Evolutionary conservation across 2,797 vertebrate genomes (phyloP), one percentile per base, ranked within the genome.

Genomic region (Hydrophis major): DNA sequence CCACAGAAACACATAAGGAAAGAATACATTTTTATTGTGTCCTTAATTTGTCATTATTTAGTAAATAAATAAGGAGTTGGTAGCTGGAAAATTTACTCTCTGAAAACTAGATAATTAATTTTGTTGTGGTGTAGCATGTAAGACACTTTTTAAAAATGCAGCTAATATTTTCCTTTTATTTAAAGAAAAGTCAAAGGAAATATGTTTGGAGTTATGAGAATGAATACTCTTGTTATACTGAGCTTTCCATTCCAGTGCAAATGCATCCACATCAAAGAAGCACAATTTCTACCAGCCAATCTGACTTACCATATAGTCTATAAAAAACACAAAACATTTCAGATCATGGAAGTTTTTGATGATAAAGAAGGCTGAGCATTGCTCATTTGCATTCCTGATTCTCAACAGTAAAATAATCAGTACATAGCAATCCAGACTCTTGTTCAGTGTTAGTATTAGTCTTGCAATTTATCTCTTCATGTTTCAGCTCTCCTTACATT

Each of bases 71-170:
- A 92, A 92, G 42, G 86, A 0, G 55, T 90, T 6, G 92, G 93
- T 60, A 91, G 12, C 89, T 22, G 53, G 4, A 56, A 0, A 28
- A 91, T 93, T 86, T 66, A 22, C 92, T 89, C 86, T 92, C 1
- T 93, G 94, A 92, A 90, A 90, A 25, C 25, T 86, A 93, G 13
- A 69, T 69, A 83, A 94, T 92, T 94, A 42, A 2, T 92, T 95
- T 87, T 1, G 78, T 47, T 74, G 92, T 18, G 1, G 56, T 91
- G 55, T 1, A 14, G 90, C 56, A 25, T 59, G 94, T 0, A 50
- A 78, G 89, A 22, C 18, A 22, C 59, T n/a, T 90, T 88, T 0
- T 13, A 90, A 91, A 92, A 92, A 94, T 50, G 16, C 0, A 53
- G 25, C 25, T 37, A 90, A 0, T 78, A 55, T 55, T 32, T 32